Base-by-base conservation (phyloP, 2,888 invertebrate genomes). In the Sycophila texana region DNA sequence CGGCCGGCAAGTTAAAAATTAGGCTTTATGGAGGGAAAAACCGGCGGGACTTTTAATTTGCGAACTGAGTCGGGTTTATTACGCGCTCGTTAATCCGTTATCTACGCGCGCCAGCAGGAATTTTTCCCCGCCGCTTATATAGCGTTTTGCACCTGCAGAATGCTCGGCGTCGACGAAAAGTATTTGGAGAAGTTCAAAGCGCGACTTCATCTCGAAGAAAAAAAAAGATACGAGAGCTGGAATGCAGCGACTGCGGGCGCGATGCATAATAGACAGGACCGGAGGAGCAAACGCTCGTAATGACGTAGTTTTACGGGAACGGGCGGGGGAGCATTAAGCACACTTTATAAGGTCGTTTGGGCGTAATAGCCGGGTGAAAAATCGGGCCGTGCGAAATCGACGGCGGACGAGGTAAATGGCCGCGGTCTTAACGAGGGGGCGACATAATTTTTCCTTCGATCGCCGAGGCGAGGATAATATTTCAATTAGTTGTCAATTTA, bases 401-500 rank as follows among this genome's bases (percentile, higher is more conserved):
- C 39, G 39, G 39, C 39, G 39, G 39, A 39, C 39, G 39, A 70
- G 47, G 26, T 49, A 58, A 65, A 16, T 1, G 18, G n/a, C 22
- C 5, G 22, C n/a, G 20, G 22, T 70, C 14, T 63, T 22, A 66
- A 60, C 51, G 30, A 72, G 20, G 55, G 66, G 83, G 82, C 77
- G 84, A 85, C 85, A 86, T 87, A 84, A 87, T 86, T 86, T 88
- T 87, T 84, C 83, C 80, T 78, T 82, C 82, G 84, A 85, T 86
- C 85, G 86, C 71, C 12, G 26, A 26, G 47, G 83, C 82, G 80
- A 83, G 82, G 82, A 84, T 86, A 86, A 88, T 87, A 88, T 88
- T 88, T 89, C 88, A 88, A 89, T 89, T 89, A 89, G 86, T 86
- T 88, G 88, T 87, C 88, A 87, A 89, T 89, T 89, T 89, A 88